Base-by-base conservation (phyloP, 2,113 vertebrate genomes). In the Scophthalmus maximus region DNA sequence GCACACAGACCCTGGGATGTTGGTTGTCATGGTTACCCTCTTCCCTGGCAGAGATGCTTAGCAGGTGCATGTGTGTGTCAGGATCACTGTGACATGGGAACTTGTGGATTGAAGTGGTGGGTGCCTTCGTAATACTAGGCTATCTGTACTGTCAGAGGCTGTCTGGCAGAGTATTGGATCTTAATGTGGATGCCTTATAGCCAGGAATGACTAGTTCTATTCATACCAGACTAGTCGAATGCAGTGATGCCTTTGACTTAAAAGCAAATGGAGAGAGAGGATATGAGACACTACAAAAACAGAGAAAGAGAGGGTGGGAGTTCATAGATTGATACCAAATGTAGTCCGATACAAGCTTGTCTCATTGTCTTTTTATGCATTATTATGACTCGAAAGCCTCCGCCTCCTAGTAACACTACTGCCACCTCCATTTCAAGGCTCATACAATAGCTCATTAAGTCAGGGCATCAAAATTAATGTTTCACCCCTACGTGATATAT, bases 21-120 rank as follows among this genome's bases (percentile, higher is more conserved):
- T 79, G 88, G 90, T 93, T 91, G 88, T 82, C 91, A 91, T 92
- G 87, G 91, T 87, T 84, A 92, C 88, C 70, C 83, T 68, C 84
- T 87, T 91, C 80, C 83, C 88, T 90, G 87, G 89, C 90, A 91
- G 85, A 84, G 89, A 87, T 89, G 88, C 86, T 62, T 82, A 86
- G 87, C 90, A 92, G 91, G 91, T 92, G 89, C 91, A 88, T 82
- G 88, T 52, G 84, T 84, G 84, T 86, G 85, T 88, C 85, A 75
- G 90, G 86, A 89, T 83, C 88, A 85, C 79, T 79, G 84, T 90
- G 91, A 91, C 91, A 90, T 88, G 89, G 90, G 88, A 90, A 90
- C 81, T 88, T 70, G 88, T 88, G 82, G 81, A 83, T 86, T 74
- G 90, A 91, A 88, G 85, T 86, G 74, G 85, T 76, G 84, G 83